Evolutionary conservation across 1,140 invertebrate species (phyloP).

Genomic region (Drosophila repletoides): DNA sequence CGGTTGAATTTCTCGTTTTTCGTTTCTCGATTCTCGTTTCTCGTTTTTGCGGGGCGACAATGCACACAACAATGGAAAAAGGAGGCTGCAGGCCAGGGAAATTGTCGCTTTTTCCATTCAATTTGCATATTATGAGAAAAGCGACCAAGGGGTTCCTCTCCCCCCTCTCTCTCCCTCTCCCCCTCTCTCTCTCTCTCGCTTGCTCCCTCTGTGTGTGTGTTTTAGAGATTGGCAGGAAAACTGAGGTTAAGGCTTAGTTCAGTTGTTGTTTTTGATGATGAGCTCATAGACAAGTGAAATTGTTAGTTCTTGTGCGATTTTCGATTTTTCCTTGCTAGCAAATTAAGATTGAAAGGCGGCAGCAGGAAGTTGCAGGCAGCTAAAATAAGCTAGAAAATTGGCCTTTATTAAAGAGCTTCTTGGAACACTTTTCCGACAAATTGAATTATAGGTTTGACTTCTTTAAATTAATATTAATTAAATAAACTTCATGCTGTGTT

Average conservation of each 20-base stretch:
- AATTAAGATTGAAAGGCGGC: no score
- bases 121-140: slow-evolving; percentile 76
- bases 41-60: slow-evolving; percentile 38
- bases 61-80: slow-evolving; percentile 42
- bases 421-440: no score
- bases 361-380: no score
- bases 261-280: slow-evolving; percentile 1
- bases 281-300: slow-evolving; percentile 17
- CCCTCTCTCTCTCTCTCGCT: not conserved
- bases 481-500: no score
- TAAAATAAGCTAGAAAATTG: no score
- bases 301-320: not conserved
- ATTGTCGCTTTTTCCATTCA: slow-evolving; percentile 62
- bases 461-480: no score
- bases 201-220: not conserved
- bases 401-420: no score
- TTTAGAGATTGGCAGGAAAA: slow-evolving; percentile 4
- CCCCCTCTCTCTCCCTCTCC: not conserved
- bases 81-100: slow-evolving; percentile 17
- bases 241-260: not conserved
- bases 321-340: no score
- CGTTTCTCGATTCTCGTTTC: no score
- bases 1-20: no score
- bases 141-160: not conserved
- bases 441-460: no score